Evolutionary conservation across 2,797 vertebrate genomes (phyloP), one percentile per base, ranked within the genome.

Genomic region (Chloroceryle inda): DNA sequence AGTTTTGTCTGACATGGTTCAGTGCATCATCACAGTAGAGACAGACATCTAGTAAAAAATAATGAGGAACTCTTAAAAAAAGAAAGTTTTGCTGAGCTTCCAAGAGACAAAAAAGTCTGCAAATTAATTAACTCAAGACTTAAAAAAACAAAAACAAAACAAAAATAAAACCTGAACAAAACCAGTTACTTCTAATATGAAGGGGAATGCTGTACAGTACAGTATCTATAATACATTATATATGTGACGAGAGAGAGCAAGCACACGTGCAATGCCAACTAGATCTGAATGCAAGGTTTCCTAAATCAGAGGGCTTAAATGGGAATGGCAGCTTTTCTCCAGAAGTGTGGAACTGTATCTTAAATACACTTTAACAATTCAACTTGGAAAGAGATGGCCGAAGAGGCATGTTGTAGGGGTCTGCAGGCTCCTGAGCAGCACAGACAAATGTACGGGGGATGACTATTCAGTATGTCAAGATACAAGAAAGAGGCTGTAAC

Each of bases 71-170:
- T 82, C 23, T 77, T 16, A 3, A 9, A 74, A 77, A 88, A 3
- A 10, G 53, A 82, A 85, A 19, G 59, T 11, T 62, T 74, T 92
- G 94, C 50, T 69, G 78, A 71, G 69, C 62, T 86, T 93, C 73
- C 66, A 45, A 72, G 66, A 95, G 88, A 90, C 83, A 95, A 94
- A 84, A 18, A 23, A 47, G 31, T n/a, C 82, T 37, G 59, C 52
- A 90, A 90, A 82, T 72, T 16, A 85, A 95, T 82, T 85, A 78
- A 66, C 81, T 95, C 93, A 92, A 96, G 85, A 69, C 73, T 72
- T 37, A 7, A 38, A 42, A 63, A 42, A 26, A n/a, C 59, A 53
- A 80, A 92, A 67, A 47, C 6, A 13, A 23, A 44, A 44, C 18
- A 8, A 84, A 42, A 38, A 35, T 35, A 35, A 38, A 38, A 38